These are phyloP conservation scores for Trematomus bernacchii DNA, from an alignment of 2,797 vertebrate species.

Conservation along the genomic window DNA sequence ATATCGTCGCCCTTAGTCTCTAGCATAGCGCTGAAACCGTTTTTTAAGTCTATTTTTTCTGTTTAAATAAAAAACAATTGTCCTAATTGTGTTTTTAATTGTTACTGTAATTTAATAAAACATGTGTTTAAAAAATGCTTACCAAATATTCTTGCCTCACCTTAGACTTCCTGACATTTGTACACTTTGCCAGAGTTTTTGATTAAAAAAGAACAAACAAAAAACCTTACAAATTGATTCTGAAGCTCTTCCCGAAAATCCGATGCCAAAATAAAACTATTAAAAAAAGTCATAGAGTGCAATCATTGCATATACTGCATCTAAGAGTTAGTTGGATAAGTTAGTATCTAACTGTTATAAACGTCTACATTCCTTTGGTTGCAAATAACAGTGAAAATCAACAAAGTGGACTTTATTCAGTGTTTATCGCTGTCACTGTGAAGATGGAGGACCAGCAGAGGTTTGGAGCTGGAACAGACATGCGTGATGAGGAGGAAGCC, in stretches of 20 bases:
- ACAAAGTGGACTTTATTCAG: conserved; percentile 10
- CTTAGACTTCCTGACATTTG: neutral
- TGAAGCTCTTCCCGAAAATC: neutral
- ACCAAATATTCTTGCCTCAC: neutral
- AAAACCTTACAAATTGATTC: neutral
- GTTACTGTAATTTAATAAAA: no score
- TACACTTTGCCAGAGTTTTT: neutral
- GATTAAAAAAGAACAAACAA: neutral
- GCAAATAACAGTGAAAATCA: conserved; percentile 33
- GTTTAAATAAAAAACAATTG: neutral
- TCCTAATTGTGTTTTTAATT: neutral
- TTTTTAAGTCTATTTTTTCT: neutral
- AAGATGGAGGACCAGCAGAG: conserved; percentile 36
- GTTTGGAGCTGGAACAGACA: conserved; percentile 10
- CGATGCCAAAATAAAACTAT: neutral
- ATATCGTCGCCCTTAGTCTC: no score
- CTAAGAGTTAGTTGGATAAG: conserved; percentile 7
- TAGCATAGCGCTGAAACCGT: no score
- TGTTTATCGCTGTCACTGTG: conserved; percentile 41
- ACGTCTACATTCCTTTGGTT: conserved; percentile 1
- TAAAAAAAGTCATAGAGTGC: neutral
- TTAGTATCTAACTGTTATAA: neutral
- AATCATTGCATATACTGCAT: neutral
- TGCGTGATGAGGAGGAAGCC: conserved; percentile 30
- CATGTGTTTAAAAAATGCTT: neutral